phyloP scores from a whole-genome alignment of 2,888 invertebrate species.

The Brenthis daphne region DNA sequence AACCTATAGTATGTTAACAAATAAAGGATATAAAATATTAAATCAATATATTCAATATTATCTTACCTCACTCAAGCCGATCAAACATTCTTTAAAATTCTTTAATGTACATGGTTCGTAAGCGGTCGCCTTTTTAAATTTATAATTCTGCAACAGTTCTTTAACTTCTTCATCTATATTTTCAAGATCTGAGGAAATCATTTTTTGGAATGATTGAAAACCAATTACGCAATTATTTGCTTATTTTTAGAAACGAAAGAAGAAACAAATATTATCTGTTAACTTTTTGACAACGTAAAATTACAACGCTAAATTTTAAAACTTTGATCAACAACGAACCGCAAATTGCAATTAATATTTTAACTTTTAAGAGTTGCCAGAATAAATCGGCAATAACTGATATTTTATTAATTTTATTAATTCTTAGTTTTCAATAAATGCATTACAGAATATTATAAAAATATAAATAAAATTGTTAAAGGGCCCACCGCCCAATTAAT shows the following conservation, averaged over 20 bases:
- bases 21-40: background rate
- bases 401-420: background rate
- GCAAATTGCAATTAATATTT: background rate
- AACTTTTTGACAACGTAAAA: slow-evolving; percentile 1
- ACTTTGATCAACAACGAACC: background rate
- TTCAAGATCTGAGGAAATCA: slow-evolving; percentile 47
- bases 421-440: too few relatives aligned
- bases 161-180: slow-evolving; percentile 71
- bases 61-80: slow-evolving; percentile 68
- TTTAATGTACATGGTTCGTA: slow-evolving; percentile 70
- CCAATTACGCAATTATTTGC: too few relatives aligned
- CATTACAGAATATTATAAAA: too few relatives aligned
- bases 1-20: background rate
- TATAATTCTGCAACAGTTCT: slow-evolving; percentile 71
- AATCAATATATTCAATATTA: background rate
- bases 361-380: slow-evolving; percentile 4
- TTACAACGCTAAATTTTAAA: background rate
- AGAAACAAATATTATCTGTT: background rate
- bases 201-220: background rate
- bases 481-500: too few relatives aligned
- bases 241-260: background rate
- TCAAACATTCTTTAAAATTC: slow-evolving; percentile 70
- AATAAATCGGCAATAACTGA: background rate
- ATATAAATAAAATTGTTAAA: too few relatives aligned
- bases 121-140: slow-evolving; percentile 64